phyloP scores from a whole-genome alignment of 2,113 vertebrate species.

The Halcyon malimbica region DNA sequence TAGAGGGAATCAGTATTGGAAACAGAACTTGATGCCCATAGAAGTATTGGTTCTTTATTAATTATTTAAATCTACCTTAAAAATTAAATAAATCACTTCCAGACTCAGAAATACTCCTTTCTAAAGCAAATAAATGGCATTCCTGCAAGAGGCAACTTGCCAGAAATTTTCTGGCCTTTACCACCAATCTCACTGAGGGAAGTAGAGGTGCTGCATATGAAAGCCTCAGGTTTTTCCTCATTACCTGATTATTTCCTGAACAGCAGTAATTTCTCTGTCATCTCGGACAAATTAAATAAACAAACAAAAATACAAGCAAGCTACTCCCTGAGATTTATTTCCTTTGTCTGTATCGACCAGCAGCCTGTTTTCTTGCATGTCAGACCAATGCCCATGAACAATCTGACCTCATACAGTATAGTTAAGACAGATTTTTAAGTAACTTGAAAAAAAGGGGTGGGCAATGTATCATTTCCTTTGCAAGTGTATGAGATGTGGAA shows the following conservation, averaged over 20 bases:
- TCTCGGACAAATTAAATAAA: neutral
- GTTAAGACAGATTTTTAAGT: neutral
- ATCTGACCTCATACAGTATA: neutral
- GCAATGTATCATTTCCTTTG: neutral
- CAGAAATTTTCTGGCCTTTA: neutral
- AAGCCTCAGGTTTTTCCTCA: neutral
- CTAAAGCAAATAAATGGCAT: neutral
- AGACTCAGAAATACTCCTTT: neutral
- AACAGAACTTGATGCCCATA: neutral
- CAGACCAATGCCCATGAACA: neutral
- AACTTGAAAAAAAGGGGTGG: neutral
- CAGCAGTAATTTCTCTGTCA: constrained; percentile 22
- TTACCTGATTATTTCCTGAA: neutral
- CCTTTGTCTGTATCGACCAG: neutral
- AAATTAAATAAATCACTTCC: neutral
- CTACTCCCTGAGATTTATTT: neutral
- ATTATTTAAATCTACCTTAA: neutral
- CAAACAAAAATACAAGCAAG: neutral
- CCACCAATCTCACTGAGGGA: neutral
- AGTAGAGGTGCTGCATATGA: neutral
- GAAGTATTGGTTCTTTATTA: neutral
- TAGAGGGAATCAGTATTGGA: neutral
- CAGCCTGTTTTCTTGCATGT: neutral
- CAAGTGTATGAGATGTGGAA: neutral
- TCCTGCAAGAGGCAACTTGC: neutral